phyloP scores from a whole-genome alignment of 1,140 invertebrate genomes.

The Aleiodes sp. region DNA sequence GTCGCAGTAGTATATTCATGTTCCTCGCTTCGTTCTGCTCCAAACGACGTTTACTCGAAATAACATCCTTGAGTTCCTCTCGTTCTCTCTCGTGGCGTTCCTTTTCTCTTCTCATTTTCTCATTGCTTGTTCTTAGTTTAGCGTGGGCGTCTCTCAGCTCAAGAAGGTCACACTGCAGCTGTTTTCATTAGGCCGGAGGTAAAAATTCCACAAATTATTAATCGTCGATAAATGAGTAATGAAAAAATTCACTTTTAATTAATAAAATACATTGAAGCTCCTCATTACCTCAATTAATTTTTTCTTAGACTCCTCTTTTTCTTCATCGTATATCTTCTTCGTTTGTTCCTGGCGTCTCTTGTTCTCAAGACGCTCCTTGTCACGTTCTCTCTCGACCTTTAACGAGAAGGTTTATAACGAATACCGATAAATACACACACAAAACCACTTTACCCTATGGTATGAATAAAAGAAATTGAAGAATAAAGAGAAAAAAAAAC shows the following conservation, averaged over 20 bases:
- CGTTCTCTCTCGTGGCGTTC: conserved; percentile 84
- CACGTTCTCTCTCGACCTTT: conserved; percentile 84
- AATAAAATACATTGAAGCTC: not conserved
- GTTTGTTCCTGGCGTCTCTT: conserved; percentile 86
- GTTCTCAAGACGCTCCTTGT: conserved; percentile 87
- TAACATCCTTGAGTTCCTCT: conserved; percentile 72
- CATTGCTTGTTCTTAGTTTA: conserved; percentile 90
- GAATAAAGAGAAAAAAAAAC: not conserved
- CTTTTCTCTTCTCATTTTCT: conserved; percentile 87
- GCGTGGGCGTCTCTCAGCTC: conserved; percentile 91
- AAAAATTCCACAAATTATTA: not conserved
- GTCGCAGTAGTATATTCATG: conserved; percentile 76
- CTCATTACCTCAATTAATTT: conserved; percentile 74
- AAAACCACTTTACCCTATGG: conserved; percentile 3
- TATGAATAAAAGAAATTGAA: conserved; percentile 10
- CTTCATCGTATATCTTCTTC: conserved; percentile 85
- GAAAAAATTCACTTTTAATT: not conserved
- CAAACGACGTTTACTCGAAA: conserved; percentile 65
- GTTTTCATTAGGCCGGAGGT: too few relatives aligned
- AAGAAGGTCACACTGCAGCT: conserved; percentile 87
- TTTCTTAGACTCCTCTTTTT: conserved; percentile 87
- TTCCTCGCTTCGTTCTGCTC: conserved; percentile 74
- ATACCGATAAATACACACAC: conserved; percentile 36
- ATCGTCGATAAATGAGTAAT: too few relatives aligned
- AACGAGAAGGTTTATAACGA: conserved; percentile 42